These are phyloP conservation scores for Zosterops lateralis DNA, from an alignment of 2,113 vertebrate genomes.

Conservation along the genomic window DNA sequence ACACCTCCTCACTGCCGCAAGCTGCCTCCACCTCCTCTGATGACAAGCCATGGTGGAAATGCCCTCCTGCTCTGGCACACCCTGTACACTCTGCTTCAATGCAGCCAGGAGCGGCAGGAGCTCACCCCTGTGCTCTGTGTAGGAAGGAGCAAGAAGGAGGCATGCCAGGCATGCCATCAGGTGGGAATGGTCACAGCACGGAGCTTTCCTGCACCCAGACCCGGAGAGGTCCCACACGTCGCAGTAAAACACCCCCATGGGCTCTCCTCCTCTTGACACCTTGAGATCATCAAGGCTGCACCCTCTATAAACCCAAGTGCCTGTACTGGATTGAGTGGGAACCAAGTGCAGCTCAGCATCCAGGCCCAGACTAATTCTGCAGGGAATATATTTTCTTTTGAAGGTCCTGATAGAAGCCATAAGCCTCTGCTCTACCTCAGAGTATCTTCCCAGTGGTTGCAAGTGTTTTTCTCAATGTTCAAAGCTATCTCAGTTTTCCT, in stretches of 20 bases:
- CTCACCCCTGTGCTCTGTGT: background rate
- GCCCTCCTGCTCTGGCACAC: background rate
- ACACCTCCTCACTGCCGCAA: background rate
- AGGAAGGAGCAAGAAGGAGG: background rate
- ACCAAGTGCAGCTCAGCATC: background rate
- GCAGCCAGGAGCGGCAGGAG: accelerated
- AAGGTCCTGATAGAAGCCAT: background rate
- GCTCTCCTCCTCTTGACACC: background rate
- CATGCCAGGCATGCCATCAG: background rate
- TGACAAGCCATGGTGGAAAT: background rate
- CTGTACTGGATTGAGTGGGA: background rate
- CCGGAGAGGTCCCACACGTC: background rate
- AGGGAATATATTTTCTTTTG: background rate
- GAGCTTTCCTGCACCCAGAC: background rate
- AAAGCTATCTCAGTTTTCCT: background rate
- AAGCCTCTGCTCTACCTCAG: background rate
- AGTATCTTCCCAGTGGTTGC: background rate
- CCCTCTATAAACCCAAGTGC: background rate
- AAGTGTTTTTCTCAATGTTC: background rate
- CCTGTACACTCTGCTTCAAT: background rate
- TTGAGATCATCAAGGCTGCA: background rate
- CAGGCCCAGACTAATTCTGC: background rate
- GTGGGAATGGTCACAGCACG: background rate
- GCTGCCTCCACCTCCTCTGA: background rate
- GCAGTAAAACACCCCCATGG: background rate